Conservation (phyloP, 2,113 vertebrate genomes). For the Nipponia nippon region DNA sequence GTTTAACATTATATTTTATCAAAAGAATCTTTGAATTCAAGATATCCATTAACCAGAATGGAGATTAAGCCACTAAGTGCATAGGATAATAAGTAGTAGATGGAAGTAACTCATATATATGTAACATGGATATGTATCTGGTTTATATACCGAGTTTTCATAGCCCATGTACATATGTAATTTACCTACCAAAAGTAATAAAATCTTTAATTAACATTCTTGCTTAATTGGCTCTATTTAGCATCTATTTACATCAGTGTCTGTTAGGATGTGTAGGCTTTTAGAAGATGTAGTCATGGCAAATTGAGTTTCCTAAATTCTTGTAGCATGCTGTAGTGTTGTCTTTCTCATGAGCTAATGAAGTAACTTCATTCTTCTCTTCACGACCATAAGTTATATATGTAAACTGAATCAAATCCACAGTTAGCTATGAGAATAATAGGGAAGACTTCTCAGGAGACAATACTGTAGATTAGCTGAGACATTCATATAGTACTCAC, state of each 20-base stretch:
- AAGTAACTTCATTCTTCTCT: not conserved
- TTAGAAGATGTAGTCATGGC: not conserved
- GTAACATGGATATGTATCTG: not conserved
- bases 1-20: not conserved
- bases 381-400: not conserved
- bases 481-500: not conserved
- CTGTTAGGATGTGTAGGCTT: not conserved
- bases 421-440: not conserved
- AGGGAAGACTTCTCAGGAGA: not conserved
- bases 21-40: not conserved
- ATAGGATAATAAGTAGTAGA: not conserved
- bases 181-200: not conserved
- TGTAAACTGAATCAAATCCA: not conserved
- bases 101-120: not conserved
- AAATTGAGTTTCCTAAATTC: not conserved
- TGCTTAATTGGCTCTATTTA: not conserved
- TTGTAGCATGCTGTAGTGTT: not conserved
- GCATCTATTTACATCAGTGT: not conserved
- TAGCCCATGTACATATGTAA: not conserved
- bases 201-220: not conserved
- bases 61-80: not conserved
- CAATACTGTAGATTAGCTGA: not conserved
- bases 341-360: not conserved
- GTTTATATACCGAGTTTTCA: not conserved
- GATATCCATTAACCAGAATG: not conserved